Base-by-base conservation (phyloP, 2,797 vertebrate genomes). In the Leptodactylus fallax region DNA sequence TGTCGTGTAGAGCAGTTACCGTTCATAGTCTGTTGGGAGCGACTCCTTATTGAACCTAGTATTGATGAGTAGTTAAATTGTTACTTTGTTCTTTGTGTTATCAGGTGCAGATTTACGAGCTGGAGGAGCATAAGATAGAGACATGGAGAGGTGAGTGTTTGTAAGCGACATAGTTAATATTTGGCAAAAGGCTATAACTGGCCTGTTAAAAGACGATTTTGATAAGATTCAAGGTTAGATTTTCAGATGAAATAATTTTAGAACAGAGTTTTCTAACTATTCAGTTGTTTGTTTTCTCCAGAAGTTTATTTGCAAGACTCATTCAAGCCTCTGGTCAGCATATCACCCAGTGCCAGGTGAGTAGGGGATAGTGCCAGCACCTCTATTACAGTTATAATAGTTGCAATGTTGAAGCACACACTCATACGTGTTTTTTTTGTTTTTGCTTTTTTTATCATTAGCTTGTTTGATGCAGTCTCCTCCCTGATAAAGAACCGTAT, bases 51-150 rank as follows among this genome's bases (percentile, higher is more conserved):
- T 23, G 27, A 55, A 14, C 55, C 1, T 63, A 53, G 12, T 19
- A 60, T 45, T 78, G 47, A 82, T 65, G 25, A 63, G 23, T 67
- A 47, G 56, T 82, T 51, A n/a, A 60, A 65, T 51, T 74, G 61
- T 55, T 81, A 81, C 49, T 76, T 55, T 27, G 69, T 36, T 60
- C 69, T 83, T 89, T 84, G 77, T 56, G 76, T 1, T 88, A 92
- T 25, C 91, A 99, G 98, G 98, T 99, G 88, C 98, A 99, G 94
- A 99, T 99, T 92, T 99, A 99, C 10, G 98, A 99, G 90, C 93
- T 99, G 91, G 98, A 99, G 90, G 98, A 99, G 81, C 98, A 99
- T 93, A 99, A 99, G 94, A 99, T 99, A 81, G 98, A 99, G 94
- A 99, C 98, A 0, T 99, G 98, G 98, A 96, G 98, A 97, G 98